Evolutionary conservation across 2,797 vertebrate species (phyloP).

Genomic region (Phalloptychus januarius): DNA sequence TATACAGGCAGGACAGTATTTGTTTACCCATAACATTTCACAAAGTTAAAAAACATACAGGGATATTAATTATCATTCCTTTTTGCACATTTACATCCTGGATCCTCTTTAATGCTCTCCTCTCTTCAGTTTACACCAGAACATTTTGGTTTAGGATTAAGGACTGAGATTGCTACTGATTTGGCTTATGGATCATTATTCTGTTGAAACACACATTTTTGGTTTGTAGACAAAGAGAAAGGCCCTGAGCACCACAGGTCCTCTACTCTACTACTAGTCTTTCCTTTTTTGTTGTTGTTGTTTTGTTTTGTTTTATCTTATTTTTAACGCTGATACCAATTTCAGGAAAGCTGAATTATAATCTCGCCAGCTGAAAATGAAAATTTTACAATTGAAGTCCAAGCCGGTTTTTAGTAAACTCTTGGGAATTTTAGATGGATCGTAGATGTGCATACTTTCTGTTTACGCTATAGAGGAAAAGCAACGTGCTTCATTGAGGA

Average conservation of each 20-base stretch:
- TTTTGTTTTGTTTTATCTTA: not conserved
- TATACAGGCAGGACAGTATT: not conserved
- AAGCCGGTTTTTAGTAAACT: not conserved
- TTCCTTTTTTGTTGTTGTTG: not conserved
- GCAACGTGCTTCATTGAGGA: not conserved
- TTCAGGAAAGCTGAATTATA: not conserved
- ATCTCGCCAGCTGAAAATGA: not conserved
- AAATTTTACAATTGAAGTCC: not conserved
- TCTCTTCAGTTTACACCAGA: not conserved
- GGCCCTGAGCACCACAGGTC: not conserved
- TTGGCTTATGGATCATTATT: not conserved
- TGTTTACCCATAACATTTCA: not conserved
- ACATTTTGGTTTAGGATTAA: not conserved
- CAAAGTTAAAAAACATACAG: not conserved
- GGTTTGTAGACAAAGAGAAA: not conserved
- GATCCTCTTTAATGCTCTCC: not conserved
- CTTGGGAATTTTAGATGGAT: not conserved
- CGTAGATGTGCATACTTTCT: slow-evolving; percentile 1
- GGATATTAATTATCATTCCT: not conserved
- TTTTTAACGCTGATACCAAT: not conserved
- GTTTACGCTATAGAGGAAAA: slow-evolving; percentile 26
- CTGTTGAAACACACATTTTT: not conserved
- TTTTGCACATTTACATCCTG: not conserved
- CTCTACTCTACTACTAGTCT: not conserved
- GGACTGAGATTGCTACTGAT: not conserved